Evolutionary conservation across 2,797 vertebrate species (phyloP), one percentile per base, ranked within the genome.

Genomic region (Buceros bicornis): DNA sequence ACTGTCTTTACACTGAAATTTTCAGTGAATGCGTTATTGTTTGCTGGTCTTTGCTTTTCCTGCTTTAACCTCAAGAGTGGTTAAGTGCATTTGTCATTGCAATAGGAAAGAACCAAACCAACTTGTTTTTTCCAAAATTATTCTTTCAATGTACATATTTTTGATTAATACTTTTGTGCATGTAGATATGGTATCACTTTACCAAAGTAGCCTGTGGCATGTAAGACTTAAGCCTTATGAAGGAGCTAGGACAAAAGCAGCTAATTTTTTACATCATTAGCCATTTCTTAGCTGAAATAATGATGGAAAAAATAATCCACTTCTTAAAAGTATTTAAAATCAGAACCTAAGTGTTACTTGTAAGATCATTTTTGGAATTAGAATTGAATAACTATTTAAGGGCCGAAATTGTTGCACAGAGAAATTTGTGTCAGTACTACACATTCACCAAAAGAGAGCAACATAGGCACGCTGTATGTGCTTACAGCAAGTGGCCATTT

Each of bases 381-480:
- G 82, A 94, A 33, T 91, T 90, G 86, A 85, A 94, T 95, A 95
- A 90, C 70, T 91, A 71, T 82, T 78, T 71, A 85, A 93, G 22
- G n/a, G 43, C 56, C 89, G 58, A 43, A 85, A 45, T 28, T 56
- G 54, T 66, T 87, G 67, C 6, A 6, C 5, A 28, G 73, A 50
- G 66, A 58, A 54, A 82, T 76, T 88, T 72, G 61, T 95, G 96
- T 96, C 97, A 98, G 88, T 98, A 94, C 97, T 94, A 18, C 93
- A 29, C 77, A 93, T 97, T 96, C 79, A 78, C 98, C 98, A 97
- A 98, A 96, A 98, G 98, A 98, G 98, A 97, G 98, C 98, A 98
- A 96, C 87, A 96, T 92, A 91, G 95, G 97, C 97, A 91, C 93
- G 6, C 74, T 74, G 76, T 94, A 86, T 0, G 5, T 73, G 87